Conservation (phyloP, 2,797 vertebrate genomes). For the Erethizon dorsatum region DNA sequence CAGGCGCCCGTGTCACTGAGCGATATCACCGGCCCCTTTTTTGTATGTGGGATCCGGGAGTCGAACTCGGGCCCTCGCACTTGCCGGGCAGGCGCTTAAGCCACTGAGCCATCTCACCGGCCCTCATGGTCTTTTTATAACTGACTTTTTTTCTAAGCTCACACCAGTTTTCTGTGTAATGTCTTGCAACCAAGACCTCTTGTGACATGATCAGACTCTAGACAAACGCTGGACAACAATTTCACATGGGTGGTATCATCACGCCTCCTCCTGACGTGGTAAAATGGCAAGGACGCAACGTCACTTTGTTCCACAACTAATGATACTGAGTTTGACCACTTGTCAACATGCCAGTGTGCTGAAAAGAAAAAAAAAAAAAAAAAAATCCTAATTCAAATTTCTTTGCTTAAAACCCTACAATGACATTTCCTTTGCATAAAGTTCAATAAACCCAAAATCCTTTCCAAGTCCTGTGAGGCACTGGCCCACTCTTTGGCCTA, state of each 20-base stretch:
- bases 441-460: neutral
- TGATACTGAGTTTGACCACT: neutral
- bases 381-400: neutral
- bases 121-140: neutral
- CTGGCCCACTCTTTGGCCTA: neutral
- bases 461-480: neutral
- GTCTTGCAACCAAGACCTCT: neutral
- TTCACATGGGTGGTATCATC: neutral
- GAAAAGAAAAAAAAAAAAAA: neutral
- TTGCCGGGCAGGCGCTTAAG: no score
- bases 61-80: no score
- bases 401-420: neutral
- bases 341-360: neutral
- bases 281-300: neutral
- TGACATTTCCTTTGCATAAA: neutral
- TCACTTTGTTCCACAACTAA: neutral
- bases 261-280: neutral
- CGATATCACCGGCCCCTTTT: no score
- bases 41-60: no score
- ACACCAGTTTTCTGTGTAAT: neutral
- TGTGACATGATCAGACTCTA: neutral
- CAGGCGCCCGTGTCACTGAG: no score
- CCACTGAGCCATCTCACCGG: no score
- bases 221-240: neutral
- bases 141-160: neutral